Conservation (phyloP, 2,113 vertebrate genomes). For the Anser brachyrhynchus region DNA sequence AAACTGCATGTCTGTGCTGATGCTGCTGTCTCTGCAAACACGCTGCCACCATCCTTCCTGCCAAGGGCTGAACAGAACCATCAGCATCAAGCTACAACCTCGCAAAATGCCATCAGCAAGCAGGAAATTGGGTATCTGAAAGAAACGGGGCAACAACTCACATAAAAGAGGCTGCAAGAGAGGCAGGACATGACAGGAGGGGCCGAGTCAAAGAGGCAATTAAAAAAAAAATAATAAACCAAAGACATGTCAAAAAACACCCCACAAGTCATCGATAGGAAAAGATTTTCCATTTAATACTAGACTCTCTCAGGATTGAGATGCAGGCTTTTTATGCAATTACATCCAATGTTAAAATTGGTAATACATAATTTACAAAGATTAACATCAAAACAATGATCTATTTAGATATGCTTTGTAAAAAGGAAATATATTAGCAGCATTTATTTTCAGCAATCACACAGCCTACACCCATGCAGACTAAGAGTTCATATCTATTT, state of each 20-base stretch:
- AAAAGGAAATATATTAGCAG: constrained; percentile 91
- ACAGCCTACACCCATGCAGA: constrained; percentile 86
- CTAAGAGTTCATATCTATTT: constrained; percentile 79
- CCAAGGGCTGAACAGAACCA: background rate
- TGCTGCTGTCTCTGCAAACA: background rate
- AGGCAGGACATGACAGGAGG: background rate
- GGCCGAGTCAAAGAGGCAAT: background rate
- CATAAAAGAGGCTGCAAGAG: background rate
- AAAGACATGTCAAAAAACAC: background rate
- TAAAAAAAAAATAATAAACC: too few relatives aligned
- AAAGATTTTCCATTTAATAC: constrained; percentile 89
- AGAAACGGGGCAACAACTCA: background rate
- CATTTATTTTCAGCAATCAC: constrained; percentile 86
- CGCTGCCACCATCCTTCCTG: background rate
- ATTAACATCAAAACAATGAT: constrained; percentile 89
- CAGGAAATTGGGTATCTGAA: accelerated
- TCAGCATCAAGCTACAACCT: background rate
- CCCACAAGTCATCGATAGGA: constrained; percentile 65
- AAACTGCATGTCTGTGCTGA: accelerated
- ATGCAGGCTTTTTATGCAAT: constrained; percentile 87
- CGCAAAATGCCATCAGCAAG: accelerated
- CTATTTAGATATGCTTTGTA: constrained; percentile 87
- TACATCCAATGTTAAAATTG: constrained; percentile 91
- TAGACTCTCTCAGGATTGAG: constrained; percentile 87
- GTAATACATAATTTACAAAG: constrained; percentile 91